phyloP scores from a whole-genome alignment of 2,888 invertebrate species.

The Ephialtes manifestator region DNA sequence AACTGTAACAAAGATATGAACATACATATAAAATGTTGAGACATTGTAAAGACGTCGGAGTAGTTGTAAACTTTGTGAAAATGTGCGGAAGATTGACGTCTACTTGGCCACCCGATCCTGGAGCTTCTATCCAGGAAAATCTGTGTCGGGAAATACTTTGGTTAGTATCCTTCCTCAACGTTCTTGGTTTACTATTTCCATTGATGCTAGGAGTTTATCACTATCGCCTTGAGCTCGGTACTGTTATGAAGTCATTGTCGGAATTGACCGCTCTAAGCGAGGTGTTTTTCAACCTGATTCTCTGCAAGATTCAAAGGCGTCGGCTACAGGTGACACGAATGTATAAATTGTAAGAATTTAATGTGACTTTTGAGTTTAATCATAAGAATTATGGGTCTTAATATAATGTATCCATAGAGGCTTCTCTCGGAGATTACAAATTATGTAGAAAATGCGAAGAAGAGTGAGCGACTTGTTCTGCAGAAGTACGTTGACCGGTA shows the following conservation, averaged over 20 bases:
- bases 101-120: constrained; percentile 74
- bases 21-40: constrained; percentile 6
- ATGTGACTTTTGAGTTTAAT: background rate
- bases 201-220: constrained; percentile 73
- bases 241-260: constrained; percentile 75
- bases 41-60: constrained; percentile 21
- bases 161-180: constrained; percentile 72
- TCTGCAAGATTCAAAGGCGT: constrained; percentile 71
- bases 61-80: constrained; percentile 56
- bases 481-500: constrained; percentile 76
- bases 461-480: constrained; percentile 68
- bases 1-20: background rate
- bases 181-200: constrained; percentile 70
- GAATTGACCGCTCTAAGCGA: constrained; percentile 76
- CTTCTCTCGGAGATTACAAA: constrained; percentile 72
- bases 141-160: constrained; percentile 71
- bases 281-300: constrained; percentile 75
- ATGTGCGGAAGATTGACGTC: constrained; percentile 72
- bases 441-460: constrained; percentile 67
- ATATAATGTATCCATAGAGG: constrained; percentile 60
- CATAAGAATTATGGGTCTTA: background rate
- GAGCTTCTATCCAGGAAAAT: constrained; percentile 37
- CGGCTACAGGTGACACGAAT: constrained; percentile 74
- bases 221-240: constrained; percentile 69
- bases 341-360: background rate